A percentile compares a stretch with the other conserved stretches of the same genome.
Evolutionary conservation across 23 tunicate species (phyloP).

Genomic region (Halocynthia aurantium): DNA sequence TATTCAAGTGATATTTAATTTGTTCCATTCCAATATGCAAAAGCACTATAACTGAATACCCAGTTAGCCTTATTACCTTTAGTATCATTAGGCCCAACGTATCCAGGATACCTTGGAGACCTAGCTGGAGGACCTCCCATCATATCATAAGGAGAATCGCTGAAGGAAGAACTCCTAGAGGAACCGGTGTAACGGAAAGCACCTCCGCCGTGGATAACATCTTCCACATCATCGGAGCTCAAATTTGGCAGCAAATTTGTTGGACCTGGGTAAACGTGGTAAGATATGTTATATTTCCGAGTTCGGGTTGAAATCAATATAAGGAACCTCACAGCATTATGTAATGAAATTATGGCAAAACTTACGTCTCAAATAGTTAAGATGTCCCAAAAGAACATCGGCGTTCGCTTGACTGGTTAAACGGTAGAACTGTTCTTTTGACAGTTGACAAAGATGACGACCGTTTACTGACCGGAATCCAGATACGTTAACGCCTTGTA

Average conservation of each 20-base stretch:
- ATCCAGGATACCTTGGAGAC: conserved; percentile 13
- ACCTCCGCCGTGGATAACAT: conserved; percentile 65
- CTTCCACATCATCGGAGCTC: conserved; percentile 83
- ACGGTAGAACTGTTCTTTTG: conserved; percentile 59
- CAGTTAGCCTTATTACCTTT: too few species aligned
- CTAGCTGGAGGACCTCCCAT: conserved; percentile 5
- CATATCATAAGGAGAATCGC: background rate
- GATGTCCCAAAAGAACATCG: conserved; percentile 74
- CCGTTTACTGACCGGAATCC: conserved; percentile 66
- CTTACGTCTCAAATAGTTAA: conserved; percentile 83
- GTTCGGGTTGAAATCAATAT: background rate
- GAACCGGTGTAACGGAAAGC: conserved; percentile 44
- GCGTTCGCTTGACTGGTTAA: conserved; percentile 57
- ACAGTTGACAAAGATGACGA: conserved; percentile 44
- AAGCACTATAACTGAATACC: too few species aligned
- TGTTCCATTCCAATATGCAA: too few species aligned
- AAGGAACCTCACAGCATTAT: background rate
- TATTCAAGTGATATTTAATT: too few species aligned
- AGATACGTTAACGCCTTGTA: conserved; percentile 40
- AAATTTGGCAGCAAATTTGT: conserved; percentile 64
- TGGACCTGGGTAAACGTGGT: conserved; percentile 18
- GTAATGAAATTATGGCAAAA: background rate
- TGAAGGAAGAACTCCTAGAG: conserved; percentile 26
- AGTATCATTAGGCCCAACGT: too few species aligned
- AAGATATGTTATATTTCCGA: background rate